These are phyloP conservation scores for Indri indri DNA, from an alignment of 2,113 vertebrate species.

Conservation along the genomic window DNA sequence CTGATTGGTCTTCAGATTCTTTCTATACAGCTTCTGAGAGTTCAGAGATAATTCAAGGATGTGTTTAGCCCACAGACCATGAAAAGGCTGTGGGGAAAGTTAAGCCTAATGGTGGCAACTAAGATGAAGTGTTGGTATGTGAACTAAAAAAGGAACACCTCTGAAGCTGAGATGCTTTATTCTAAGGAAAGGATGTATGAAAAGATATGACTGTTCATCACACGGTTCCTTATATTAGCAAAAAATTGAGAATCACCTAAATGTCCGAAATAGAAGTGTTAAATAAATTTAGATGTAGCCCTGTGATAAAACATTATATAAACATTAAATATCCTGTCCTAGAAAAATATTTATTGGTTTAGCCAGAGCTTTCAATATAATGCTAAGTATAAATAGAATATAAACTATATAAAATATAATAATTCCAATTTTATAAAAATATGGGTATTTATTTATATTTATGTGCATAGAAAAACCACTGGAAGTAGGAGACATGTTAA, in stretches of 20 bases:
- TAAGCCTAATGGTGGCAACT: neutral
- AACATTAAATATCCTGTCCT: neutral
- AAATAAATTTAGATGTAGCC: neutral
- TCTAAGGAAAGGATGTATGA: neutral
- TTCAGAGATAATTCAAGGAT: conserved; percentile 26
- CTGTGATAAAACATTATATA: neutral
- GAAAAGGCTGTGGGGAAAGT: neutral
- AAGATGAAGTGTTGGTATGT: neutral
- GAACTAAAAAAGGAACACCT: neutral
- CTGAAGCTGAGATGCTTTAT: neutral
- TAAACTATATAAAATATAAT: neutral
- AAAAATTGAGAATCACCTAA: neutral
- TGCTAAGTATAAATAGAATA: conserved; percentile 18
- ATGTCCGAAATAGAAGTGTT: neutral
- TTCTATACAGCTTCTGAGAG: neutral
- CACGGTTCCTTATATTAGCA: neutral
- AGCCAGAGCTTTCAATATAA: neutral
- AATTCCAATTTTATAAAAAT: neutral
- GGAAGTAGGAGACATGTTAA: neutral
- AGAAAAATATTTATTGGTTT: conserved; percentile 8
- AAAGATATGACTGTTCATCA: neutral
- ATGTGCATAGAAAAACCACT: neutral
- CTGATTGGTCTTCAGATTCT: neutral
- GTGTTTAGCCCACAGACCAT: neutral
- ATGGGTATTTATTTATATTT: neutral